Base-by-base conservation (phyloP, 30 jellyfish, hydroid and myxozoan species). In the Mastigias papua region DNA sequence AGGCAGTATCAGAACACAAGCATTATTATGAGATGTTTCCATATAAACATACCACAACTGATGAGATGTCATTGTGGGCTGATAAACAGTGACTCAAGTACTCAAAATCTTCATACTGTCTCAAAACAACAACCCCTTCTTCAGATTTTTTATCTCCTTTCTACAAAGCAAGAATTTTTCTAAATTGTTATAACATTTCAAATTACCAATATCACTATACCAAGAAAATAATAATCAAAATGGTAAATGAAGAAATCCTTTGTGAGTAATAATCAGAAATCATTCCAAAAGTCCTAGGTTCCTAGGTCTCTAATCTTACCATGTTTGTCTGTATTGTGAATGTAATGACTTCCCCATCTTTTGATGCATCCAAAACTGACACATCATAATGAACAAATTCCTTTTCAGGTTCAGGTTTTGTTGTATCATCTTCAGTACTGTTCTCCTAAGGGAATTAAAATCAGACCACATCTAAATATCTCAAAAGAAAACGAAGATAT, bases 31-130 rank as follows among this genome's bases (percentile, higher is more conserved):
- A n/a, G 13, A 42, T 42, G 13, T 42, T 42, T 31, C 25, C 21
- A 6, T 19, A 66, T 16, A 19, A 1, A 90, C 96, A 46, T 83
- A 88, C 98, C 84, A 93, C 90, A 54, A 90, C 89, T 10, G 93
- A 97, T 11, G 60, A 6, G 28, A 81, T 77, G 57, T 76, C 93
- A 82, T 83, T 86, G 61, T 87, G 87, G 16, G 96, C 88, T 20
- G 87, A 69, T 33, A 93, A 42, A 37, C 93, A 82, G 57, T 93
- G 98, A 37, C 94, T 78, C 64, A 93, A 67, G 51, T 50, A 93
- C 57, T 79, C 98, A 88, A 93, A 93, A 70, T 93, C 98, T 76
- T 93, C 98, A 84, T 88, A 93, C 77, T 93, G 98, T 20, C 98
- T 88, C 68, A 93, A 65, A 13, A 93, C 98, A 69, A 93, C 51